Base-by-base conservation (phyloP, 2,888 invertebrate genomes). In the Odontocolon sp. region DNA sequence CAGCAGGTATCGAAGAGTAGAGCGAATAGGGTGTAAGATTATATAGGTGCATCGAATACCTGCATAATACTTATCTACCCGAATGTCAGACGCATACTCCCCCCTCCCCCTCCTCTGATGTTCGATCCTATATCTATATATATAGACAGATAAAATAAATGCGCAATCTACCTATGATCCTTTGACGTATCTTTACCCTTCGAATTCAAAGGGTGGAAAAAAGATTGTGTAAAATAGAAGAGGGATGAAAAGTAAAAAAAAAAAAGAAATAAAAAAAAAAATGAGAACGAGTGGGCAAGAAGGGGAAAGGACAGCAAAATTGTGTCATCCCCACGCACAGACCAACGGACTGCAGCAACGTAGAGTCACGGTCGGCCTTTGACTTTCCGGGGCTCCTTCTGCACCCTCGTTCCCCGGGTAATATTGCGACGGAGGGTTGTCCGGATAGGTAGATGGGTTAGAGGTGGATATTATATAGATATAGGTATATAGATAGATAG, bases 331-430 rank as follows among this genome's bases (percentile, higher is more conserved):
- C 64, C 73, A 69, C 67, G 63, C 73, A 57, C 69, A 40, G 68
- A 69, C 64, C 77, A 69, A 73, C 77, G 77, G 73, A 77, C 73
- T 69, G 73, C 77, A 73, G 73, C 57, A 69, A n/a, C n/a, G n/a
- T 69, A 77, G 73, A 77, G 77, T 77, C 77, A 77, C 77, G 77
- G 77, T 77, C 77, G 77, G 77, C 77, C 77, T 77, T 77, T 77
- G 77, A 77, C 77, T 77, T 77, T 77, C 77, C 77, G 52, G 73
- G 73, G 64, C 33, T 63, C 54, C 63, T 56, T 56, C 40, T 68
- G 56, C 72, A 38, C 59, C 33, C 52, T 61, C 57, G 77, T 77
- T 59, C 73, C 77, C 73, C 77, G 77, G 77, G 77, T 69, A 66
- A 69, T 54, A 64, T 50, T 50, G 64, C 64, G 64, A 64, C 64